These are phyloP conservation scores for Pyrocephalus nanus DNA, from an alignment of 2,797 vertebrate genomes.

Conservation along the genomic window DNA sequence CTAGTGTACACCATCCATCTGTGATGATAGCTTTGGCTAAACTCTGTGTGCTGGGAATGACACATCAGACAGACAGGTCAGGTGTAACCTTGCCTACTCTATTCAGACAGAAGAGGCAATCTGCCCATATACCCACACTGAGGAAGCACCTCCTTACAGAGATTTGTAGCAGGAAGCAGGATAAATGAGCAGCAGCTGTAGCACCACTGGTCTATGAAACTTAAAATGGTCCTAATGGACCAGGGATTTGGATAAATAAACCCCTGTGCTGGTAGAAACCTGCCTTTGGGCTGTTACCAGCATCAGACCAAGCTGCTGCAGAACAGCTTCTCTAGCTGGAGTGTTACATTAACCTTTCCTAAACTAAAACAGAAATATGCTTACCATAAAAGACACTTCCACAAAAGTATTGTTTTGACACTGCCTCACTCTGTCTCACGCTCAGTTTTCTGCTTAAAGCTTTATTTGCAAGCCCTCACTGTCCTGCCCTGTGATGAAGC, in stretches of 20 bases:
- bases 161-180: not conserved
- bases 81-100: not conserved
- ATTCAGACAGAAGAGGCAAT: not conserved
- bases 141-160: not conserved
- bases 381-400: not conserved
- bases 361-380: not conserved
- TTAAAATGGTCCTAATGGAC: not conserved
- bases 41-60: not conserved
- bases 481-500: not conserved
- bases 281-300: not conserved
- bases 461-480: not conserved
- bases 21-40: conserved; percentile 6
- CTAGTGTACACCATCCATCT: not conserved
- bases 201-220: not conserved
- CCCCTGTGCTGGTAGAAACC: not conserved
- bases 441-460: not conserved
- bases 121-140: not conserved
- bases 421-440: not conserved
- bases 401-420: not conserved
- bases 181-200: not conserved
- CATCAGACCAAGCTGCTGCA: not conserved
- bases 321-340: not conserved
- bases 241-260: not conserved
- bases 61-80: not conserved
- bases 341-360: not conserved